A percentile compares a stretch with the other conserved stretches of the same genome.
phyloP scores from a whole-genome alignment of 2,888 invertebrate genomes.

The Hololepta plana region DNA sequence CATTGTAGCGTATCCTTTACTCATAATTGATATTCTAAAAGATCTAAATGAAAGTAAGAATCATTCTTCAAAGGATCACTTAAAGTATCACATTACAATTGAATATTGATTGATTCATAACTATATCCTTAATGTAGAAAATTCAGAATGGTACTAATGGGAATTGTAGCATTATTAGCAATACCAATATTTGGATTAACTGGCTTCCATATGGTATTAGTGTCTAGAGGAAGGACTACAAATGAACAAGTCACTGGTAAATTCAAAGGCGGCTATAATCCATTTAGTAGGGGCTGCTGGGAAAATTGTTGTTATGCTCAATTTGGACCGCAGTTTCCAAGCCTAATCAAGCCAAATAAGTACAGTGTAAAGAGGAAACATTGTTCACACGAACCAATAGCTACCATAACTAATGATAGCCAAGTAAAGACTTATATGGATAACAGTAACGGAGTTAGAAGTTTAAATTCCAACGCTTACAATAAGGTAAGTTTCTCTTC shows the following conservation, averaged over 20 bases:
- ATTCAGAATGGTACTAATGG: constrained; percentile 85
- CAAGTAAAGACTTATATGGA: constrained; percentile 94
- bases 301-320: constrained; percentile 89
- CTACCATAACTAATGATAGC: constrained; percentile 44
- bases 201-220: constrained; percentile 93
- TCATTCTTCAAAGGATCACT: too few relatives aligned
- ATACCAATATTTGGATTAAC: constrained; percentile 96
- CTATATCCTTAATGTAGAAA: too few relatives aligned
- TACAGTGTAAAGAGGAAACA: constrained; percentile 44
- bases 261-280: constrained; percentile 97
- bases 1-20: constrained; percentile 73
- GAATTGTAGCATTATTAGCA: constrained; percentile 74
- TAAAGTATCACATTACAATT: background rate
- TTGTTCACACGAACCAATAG: constrained; percentile 29
- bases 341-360: constrained; percentile 48
- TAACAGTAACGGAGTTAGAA: constrained; percentile 69
- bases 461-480: constrained; percentile 70
- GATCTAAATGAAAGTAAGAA: too few relatives aligned
- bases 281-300: constrained; percentile 91
- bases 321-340: constrained; percentile 94
- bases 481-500: constrained; percentile 70
- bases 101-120: background rate
- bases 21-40: too few relatives aligned
- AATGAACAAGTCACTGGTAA: constrained; percentile 99
- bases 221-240: constrained; percentile 90